Conservation (phyloP, 2,113 vertebrate species). For the Dicerorhinus sumatrensis region DNA sequence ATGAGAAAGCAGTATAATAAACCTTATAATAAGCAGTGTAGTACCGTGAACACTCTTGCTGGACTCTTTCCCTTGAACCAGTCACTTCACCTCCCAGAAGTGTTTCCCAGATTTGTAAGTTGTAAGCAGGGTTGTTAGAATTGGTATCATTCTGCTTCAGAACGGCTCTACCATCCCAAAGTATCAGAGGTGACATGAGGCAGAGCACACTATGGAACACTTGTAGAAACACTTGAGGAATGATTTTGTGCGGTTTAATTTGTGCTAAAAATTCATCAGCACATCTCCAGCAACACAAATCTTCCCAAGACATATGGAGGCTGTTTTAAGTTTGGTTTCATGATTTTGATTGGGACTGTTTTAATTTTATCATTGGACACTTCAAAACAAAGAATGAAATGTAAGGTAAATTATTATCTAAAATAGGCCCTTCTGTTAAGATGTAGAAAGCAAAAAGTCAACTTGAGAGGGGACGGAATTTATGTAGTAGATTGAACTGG, state of each 20-base stretch:
- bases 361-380: conserved; percentile 75
- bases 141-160: not conserved
- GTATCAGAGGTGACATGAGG: conserved; percentile 47
- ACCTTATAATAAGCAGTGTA: not conserved
- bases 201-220: not conserved
- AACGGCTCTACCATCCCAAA: not conserved
- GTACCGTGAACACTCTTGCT: not conserved
- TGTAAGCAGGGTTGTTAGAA: not conserved
- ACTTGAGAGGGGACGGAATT: conserved; percentile 9
- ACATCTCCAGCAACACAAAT: conserved; percentile 77
- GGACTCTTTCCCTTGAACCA: not conserved
- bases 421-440: conserved; percentile 62
- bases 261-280: conserved; percentile 78
- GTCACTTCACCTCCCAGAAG: not conserved
- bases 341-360: conserved; percentile 66
- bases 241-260: conserved; percentile 79
- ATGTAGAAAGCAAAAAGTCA: not conserved
- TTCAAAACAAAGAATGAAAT: conserved; percentile 68
- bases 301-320: conserved; percentile 83
- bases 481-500: not conserved
- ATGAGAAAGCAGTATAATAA: not conserved
- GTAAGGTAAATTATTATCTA: conserved; percentile 64
- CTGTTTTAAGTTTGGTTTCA: conserved; percentile 84
- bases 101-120: not conserved
- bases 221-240: conserved; percentile 75